Percentiles rank a stretch among this genome's conserved stretches.
These are phyloP conservation scores for Calyptommatus sinebrachiatus DNA, from an alignment of 2,113 vertebrate genomes.

Conservation along the genomic window DNA sequence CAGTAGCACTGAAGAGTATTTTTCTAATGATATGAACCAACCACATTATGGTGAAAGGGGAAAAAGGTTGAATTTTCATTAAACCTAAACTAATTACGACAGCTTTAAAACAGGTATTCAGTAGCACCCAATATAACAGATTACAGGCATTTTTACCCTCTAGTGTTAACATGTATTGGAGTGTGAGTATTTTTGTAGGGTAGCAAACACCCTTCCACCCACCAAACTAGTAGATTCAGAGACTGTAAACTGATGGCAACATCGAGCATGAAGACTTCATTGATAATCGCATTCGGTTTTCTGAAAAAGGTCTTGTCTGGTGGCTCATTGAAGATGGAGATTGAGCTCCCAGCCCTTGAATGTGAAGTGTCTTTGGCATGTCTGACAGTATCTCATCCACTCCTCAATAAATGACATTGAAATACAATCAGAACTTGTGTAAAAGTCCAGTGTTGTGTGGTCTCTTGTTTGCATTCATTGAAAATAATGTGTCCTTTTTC, in stretches of 20 bases:
- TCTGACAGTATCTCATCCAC: constrained; percentile 77
- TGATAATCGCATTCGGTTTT: constrained; percentile 59
- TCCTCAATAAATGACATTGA: constrained; percentile 81
- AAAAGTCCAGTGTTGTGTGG: constrained; percentile 72
- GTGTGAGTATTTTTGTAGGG: constrained; percentile 67
- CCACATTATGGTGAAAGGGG: constrained; percentile 65
- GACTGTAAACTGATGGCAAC: constrained; percentile 60
- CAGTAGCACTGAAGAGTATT: constrained; percentile 78
- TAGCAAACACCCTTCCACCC: constrained; percentile 66
- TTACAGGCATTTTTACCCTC: constrained; percentile 65
- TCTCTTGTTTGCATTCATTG: constrained; percentile 61
- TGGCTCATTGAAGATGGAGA: constrained; percentile 69
- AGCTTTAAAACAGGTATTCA: constrained; percentile 67
- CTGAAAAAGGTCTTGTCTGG: constrained; percentile 60
- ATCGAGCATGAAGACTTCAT: constrained; percentile 69
- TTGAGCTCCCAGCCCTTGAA: constrained; percentile 75
- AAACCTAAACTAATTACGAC: constrained; percentile 65
- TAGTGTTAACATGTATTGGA: constrained; percentile 70
- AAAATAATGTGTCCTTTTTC: constrained; percentile 36
- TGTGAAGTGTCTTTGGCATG: constrained; percentile 81
- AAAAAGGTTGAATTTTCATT: constrained; percentile 65
- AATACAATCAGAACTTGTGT: constrained; percentile 73
- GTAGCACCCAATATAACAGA: constrained; percentile 67
- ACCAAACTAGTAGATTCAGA: constrained; percentile 64
- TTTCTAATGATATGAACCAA: constrained; percentile 72